These are phyloP conservation scores for Pocillopora damicornis DNA, from an alignment of 64 coral and sea anemone genomes.

Conservation along the genomic window DNA sequence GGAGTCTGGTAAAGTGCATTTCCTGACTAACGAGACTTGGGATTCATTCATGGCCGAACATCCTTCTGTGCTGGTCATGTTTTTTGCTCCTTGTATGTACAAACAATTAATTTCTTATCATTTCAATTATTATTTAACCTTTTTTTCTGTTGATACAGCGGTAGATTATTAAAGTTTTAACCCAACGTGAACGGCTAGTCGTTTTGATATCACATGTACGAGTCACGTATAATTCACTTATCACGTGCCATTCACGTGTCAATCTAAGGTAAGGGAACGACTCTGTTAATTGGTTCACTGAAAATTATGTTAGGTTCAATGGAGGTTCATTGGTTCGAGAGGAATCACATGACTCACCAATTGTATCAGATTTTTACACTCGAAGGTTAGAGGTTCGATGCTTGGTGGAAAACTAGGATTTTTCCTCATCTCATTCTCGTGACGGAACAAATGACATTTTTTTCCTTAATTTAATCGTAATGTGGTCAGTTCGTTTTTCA, in stretches of 20 bases:
- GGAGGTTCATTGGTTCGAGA: neutral
- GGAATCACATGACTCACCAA: neutral
- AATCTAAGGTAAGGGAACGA: neutral
- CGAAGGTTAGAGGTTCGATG: too few relatives aligned
- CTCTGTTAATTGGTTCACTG: neutral
- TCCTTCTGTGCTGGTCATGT: constrained; percentile 84
- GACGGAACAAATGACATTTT: too few relatives aligned
- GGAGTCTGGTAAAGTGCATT: constrained; percentile 78
- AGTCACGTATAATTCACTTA: too few relatives aligned
- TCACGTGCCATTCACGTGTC: neutral
- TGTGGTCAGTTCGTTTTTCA: too few relatives aligned
- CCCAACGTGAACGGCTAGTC: too few relatives aligned
- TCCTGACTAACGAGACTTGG: constrained; percentile 71
- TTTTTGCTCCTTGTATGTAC: constrained; percentile 89
- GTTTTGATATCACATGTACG: too few relatives aligned
- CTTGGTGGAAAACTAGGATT: too few relatives aligned
- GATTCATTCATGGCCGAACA: constrained; percentile 61
- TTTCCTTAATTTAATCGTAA: too few relatives aligned
- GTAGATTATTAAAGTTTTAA: too few relatives aligned
- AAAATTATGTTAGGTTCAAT: neutral
- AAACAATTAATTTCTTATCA: neutral
- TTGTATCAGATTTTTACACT: neutral
- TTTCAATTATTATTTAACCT: neutral
- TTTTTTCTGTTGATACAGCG: too few relatives aligned
- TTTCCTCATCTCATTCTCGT: too few relatives aligned